phyloP scores from a whole-genome alignment of 2,797 vertebrate species.

The Balearica regulorum region DNA sequence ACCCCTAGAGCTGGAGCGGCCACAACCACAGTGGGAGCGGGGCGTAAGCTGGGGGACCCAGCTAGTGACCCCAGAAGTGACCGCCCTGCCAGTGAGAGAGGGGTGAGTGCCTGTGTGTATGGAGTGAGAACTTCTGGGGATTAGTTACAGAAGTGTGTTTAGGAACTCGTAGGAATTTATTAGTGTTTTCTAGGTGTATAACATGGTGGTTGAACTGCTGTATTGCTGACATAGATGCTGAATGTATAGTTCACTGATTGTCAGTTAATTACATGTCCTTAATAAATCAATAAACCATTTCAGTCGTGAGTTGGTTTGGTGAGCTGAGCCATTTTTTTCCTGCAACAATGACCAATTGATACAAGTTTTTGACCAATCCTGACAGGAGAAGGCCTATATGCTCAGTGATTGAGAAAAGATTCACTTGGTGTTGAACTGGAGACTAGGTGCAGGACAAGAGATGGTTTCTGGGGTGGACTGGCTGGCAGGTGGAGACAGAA shows the following conservation, averaged over 20 bases:
- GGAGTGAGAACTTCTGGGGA: not conserved
- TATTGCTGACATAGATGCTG: not conserved
- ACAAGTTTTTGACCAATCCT: not conserved
- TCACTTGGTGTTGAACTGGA: not conserved
- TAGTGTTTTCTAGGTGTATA: not conserved
- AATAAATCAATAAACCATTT: not conserved
- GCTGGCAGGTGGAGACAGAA: not conserved
- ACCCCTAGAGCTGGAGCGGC: not conserved
- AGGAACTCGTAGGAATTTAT: not conserved
- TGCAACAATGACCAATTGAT: not conserved
- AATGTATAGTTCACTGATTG: not conserved
- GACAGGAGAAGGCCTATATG: not conserved
- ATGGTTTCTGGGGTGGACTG: not conserved
- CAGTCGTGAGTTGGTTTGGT: not conserved
- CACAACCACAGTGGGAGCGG: not conserved
- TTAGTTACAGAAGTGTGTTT: not conserved
- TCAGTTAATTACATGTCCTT: not conserved
- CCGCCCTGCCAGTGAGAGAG: not conserved
- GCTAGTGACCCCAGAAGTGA: not conserved
- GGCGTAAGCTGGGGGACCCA: accelerated
- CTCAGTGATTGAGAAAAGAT: not conserved
- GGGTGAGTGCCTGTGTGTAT: accelerated
- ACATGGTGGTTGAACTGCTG: not conserved
- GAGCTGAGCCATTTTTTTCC: not conserved
- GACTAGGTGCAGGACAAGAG: not conserved